Percentiles rank a stretch among this genome's conserved stretches.
These are phyloP conservation scores for Diadumene lineata DNA, from an alignment of 92 coral and sea anemone genomes.

Conservation along the genomic window DNA sequence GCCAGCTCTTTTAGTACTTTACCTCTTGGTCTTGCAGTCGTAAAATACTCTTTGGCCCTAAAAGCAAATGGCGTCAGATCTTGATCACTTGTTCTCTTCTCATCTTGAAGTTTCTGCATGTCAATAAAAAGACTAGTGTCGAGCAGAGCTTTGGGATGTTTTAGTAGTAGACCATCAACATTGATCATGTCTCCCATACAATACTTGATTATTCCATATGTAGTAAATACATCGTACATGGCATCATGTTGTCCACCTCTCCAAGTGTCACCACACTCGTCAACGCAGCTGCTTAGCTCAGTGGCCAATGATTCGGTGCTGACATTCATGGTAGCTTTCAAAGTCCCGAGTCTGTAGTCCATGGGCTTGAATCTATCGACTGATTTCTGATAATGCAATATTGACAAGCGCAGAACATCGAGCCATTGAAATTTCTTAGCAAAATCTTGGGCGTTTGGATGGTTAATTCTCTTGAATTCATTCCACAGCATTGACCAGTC, in stretches of 20 bases:
- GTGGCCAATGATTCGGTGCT: background rate
- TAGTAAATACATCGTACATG: conserved; percentile 39
- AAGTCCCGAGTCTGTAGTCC: background rate
- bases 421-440: conserved; percentile 32
- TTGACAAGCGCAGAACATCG: conserved; percentile 31
- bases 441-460: background rate
- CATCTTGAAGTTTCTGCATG: conserved; percentile 16
- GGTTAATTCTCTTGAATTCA: conserved; percentile 24
- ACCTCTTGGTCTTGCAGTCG: conserved; percentile 38
- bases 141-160: conserved; percentile 25
- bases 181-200: conserved; percentile 13
- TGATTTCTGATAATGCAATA: background rate
- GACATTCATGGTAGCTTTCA: conserved; percentile 25
- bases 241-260: conserved; percentile 35
- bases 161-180: conserved; percentile 14
- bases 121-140: conserved; percentile 33
- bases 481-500: conserved; percentile 47
- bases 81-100: conserved; percentile 1
- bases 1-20: conserved; percentile 9
- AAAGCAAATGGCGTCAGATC: conserved; percentile 27
- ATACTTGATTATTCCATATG: conserved; percentile 30
- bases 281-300: conserved; percentile 15
- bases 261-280: conserved; percentile 29
- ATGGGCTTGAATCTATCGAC: background rate
- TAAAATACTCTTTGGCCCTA: conserved; percentile 32